Conservation (phyloP, 2,888 invertebrate genomes). For the Spilosoma lubricipeda region DNA sequence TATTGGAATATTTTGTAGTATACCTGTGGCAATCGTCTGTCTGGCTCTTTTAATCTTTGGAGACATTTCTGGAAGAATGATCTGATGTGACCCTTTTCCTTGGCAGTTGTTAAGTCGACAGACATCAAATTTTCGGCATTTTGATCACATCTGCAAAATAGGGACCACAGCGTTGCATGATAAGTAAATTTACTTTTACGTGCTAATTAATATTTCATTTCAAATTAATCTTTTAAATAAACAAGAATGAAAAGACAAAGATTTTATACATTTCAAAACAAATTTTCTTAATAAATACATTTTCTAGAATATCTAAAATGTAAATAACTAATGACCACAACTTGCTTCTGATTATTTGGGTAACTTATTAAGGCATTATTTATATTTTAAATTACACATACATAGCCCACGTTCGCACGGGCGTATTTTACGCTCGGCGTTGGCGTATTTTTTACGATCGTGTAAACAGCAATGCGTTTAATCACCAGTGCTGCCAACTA, state of each 20-base stretch:
- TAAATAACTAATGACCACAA: background rate
- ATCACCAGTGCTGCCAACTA: too few relatives aligned
- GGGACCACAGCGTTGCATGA: background rate
- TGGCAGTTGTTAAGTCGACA: conserved; percentile 92
- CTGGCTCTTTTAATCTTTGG: conserved; percentile 93
- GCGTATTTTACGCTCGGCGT: too few relatives aligned
- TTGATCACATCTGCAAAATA: conserved; percentile 81
- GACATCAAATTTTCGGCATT: conserved; percentile 87
- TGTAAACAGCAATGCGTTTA: too few relatives aligned
- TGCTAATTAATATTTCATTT: background rate
- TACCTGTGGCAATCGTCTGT: conserved; percentile 96
- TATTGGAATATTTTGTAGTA: too few relatives aligned
- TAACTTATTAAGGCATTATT: background rate
- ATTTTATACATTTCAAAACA: too few relatives aligned
- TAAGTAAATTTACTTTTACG: background rate
- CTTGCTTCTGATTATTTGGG: background rate
- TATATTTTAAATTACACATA: too few relatives aligned
- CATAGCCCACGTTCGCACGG: too few relatives aligned
- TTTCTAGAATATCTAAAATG: background rate
- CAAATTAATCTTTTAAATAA: background rate
- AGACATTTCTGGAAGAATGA: conserved; percentile 95
- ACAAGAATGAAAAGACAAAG: too few relatives aligned
- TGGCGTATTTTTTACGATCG: too few relatives aligned
- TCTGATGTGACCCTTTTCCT: conserved; percentile 94
- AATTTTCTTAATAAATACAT: background rate